These are phyloP conservation scores for Loxodonta africana DNA, from an alignment of 2,113 vertebrate genomes.

Conservation along the genomic window DNA sequence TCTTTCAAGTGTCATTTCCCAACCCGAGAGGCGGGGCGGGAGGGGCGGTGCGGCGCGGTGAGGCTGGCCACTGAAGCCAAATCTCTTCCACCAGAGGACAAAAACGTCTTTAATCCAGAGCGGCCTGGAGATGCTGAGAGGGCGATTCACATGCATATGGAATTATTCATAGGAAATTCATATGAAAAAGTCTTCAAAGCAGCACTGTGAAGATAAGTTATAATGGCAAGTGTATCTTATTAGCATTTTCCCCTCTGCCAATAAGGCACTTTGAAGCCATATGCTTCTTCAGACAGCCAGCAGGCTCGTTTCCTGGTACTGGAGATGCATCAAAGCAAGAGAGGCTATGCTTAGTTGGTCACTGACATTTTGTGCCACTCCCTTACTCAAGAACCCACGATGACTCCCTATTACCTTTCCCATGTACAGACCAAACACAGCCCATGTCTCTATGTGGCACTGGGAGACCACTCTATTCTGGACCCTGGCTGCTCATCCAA, in stretches of 20 bases:
- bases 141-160: neutral
- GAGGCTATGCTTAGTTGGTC: fast-evolving
- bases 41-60: neutral
- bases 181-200: neutral
- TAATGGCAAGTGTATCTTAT: neutral
- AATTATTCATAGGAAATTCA: neutral
- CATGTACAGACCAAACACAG: neutral
- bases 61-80: neutral
- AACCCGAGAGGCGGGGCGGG: neutral
- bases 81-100: neutral
- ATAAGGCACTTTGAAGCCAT: neutral
- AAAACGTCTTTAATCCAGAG: neutral
- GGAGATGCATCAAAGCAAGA: neutral
- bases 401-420: neutral
- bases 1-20: neutral
- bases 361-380: neutral
- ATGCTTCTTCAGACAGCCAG: neutral
- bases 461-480: no score
- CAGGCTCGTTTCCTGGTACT: neutral
- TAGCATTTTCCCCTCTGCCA: neutral
- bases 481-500: neutral
- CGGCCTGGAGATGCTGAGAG: neutral
- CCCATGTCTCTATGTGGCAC: neutral
- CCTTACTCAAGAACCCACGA: neutral
- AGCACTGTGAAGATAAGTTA: neutral